phyloP scores from a whole-genome alignment of 1,140 invertebrate species.

The Aphelenchoides besseyi region DNA sequence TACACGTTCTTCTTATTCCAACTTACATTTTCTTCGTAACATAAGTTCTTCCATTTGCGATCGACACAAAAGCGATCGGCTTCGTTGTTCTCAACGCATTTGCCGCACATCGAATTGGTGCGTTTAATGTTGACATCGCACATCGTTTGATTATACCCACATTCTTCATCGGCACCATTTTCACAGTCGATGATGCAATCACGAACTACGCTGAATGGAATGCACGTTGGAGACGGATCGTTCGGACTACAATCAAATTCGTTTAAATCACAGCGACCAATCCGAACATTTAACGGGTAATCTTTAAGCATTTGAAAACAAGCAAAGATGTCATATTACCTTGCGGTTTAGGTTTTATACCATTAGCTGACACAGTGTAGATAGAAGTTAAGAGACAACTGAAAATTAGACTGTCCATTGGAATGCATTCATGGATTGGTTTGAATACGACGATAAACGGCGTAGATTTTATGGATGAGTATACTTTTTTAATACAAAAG shows the following conservation, averaged over 20 bases:
- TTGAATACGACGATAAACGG: too few relatives aligned
- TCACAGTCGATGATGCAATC: constrained; percentile 37
- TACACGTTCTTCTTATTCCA: constrained; percentile 30
- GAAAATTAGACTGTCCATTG: too few relatives aligned
- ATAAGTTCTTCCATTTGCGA: constrained; percentile 35
- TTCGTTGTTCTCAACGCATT: constrained; percentile 26
- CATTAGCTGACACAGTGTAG: too few relatives aligned
- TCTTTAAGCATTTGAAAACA: neutral
- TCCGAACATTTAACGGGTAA: neutral
- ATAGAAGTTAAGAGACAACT: too few relatives aligned
- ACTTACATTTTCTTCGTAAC: constrained; percentile 30
- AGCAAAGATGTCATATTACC: too few relatives aligned
- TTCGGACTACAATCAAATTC: constrained; percentile 35
- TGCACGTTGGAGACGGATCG: constrained; percentile 2
- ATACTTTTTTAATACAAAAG: too few relatives aligned
- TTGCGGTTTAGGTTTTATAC: too few relatives aligned
- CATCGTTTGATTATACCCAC: constrained; percentile 33
- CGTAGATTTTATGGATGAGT: too few relatives aligned
- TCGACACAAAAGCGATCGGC: constrained; percentile 30
- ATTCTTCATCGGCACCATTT: constrained; percentile 40
- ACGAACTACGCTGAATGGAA: constrained; percentile 31
- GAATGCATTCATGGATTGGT: too few relatives aligned
- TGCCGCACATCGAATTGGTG: constrained; percentile 24
- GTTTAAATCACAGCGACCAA: constrained; percentile 27
- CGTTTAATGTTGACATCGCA: constrained; percentile 28